Percentiles rank a stretch among this genome's conserved stretches.
Conservation (phyloP, 2,888 invertebrate genomes). For the Laothoe populi region DNA sequence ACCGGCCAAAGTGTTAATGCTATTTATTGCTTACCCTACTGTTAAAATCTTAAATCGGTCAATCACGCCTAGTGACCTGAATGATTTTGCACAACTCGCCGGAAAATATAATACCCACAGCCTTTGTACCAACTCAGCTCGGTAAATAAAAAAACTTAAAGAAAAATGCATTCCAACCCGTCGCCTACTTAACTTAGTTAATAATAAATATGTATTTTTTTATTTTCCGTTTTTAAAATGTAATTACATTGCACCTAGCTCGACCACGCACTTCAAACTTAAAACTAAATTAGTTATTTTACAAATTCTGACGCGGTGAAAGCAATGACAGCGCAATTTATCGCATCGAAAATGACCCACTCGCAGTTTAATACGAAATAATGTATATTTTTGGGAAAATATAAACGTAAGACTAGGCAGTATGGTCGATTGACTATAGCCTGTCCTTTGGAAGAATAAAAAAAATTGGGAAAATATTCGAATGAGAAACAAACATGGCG, state of each 20-base stretch:
- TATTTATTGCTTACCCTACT: not conserved
- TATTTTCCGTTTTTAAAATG: slow-evolving; percentile 26
- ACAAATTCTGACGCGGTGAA: not conserved
- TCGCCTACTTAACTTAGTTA: slow-evolving; percentile 48
- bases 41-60: not conserved
- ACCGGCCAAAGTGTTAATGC: not conserved
- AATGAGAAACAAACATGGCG: too few species aligned
- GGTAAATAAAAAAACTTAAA: slow-evolving; percentile 38
- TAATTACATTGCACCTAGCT: slow-evolving; percentile 11
- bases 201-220: slow-evolving; percentile 34
- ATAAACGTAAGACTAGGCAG: too few species aligned
- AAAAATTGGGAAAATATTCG: too few species aligned
- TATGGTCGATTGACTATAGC: too few species aligned
- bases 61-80: not conserved
- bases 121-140: slow-evolving; percentile 42
- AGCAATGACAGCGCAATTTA: not conserved
- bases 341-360: not conserved
- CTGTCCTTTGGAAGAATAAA: too few species aligned
- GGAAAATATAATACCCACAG: slow-evolving; percentile 48
- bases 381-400: too few species aligned
- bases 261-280: not conserved
- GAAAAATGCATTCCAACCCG: slow-evolving; percentile 64
- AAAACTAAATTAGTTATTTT: not conserved
- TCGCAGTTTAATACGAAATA: not conserved
- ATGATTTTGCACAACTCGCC: slow-evolving; percentile 30